A percentile compares a stretch with the other conserved stretches of the same genome.
Conservation (phyloP, 2,888 invertebrate species). For the Candidula unifasciata region DNA sequence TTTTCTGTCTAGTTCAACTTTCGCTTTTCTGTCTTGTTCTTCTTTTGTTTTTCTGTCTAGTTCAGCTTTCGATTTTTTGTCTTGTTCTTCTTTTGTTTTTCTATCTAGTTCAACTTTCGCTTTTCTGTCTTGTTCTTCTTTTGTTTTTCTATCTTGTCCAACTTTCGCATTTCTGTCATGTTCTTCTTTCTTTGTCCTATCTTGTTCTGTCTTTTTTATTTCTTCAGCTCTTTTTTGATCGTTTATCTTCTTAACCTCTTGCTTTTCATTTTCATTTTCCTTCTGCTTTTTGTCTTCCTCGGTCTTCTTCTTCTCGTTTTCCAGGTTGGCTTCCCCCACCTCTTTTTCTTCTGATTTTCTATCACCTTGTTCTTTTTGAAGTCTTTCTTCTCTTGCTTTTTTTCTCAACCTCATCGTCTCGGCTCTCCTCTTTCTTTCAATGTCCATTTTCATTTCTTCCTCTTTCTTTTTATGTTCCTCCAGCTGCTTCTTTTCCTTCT, state of each 20-base stretch:
- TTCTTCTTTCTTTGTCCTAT: not conserved
- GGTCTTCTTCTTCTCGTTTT: not conserved
- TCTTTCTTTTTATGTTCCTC: constrained; percentile 14
- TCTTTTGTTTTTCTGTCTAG: not conserved
- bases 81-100: not conserved
- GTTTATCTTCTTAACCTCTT: not conserved
- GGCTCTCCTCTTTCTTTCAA: constrained; percentile 24
- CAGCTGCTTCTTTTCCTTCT: constrained; percentile 12
- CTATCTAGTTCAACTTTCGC: no score
- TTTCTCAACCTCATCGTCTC: constrained; percentile 29
- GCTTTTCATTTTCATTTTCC: not conserved
- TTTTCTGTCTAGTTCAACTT: constrained; percentile 2
- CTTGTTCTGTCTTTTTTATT: not conserved
- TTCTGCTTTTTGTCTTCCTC: not conserved
- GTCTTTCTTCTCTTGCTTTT: constrained; percentile 29
- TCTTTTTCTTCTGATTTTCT: not conserved
- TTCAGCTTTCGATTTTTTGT: not conserved
- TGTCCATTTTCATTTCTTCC: constrained; percentile 30
- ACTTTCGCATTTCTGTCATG: not conserved
- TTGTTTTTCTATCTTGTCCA: not conserved
- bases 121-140: not conserved
- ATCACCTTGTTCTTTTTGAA: constrained; percentile 4
- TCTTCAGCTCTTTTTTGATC: not conserved
- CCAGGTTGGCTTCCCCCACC: not conserved
- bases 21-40: not conserved